Evolutionary conservation across 2,888 invertebrate species (phyloP).

Genomic region (Minunthozetes semirufus): DNA sequence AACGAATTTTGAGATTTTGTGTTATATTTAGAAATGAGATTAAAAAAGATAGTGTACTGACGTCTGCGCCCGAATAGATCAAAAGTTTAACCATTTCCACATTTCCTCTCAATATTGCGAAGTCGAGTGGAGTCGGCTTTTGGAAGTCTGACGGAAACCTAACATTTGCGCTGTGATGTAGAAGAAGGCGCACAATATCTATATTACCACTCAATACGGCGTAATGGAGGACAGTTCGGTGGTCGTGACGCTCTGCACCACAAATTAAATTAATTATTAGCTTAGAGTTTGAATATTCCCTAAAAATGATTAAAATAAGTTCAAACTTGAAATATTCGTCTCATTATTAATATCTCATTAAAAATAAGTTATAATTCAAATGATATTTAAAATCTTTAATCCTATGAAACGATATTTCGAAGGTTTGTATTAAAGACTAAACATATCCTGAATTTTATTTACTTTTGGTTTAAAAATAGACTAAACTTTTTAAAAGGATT

Average conservation of each 20-base stretch:
- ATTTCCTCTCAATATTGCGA: conserved; percentile 73
- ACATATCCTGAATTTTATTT: too few species aligned
- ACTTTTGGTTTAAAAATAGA: not conserved
- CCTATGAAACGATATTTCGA: not conserved
- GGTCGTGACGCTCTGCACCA: conserved; percentile 45
- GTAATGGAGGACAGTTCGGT: conserved; percentile 75
- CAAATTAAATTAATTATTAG: not conserved
- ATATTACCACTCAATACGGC: conserved; percentile 69
- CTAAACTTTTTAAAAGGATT: not conserved
- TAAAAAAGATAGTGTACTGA: not conserved
- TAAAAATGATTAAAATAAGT: not conserved
- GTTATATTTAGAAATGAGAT: not conserved
- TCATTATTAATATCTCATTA: too few species aligned
- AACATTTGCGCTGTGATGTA: conserved; percentile 72
- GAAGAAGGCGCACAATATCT: conserved; percentile 65
- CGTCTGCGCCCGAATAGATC: conserved; percentile 60
- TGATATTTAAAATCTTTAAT: not conserved
- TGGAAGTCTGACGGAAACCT: conserved; percentile 52
- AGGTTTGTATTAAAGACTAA: too few species aligned
- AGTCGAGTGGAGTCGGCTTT: conserved; percentile 72
- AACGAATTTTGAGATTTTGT: not conserved
- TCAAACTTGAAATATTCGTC: too few species aligned
- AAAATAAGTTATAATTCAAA: too few species aligned
- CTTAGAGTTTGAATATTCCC: not conserved
- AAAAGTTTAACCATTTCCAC: conserved; percentile 58